Evolutionary conservation across 2,888 invertebrate genomes (phyloP).

Genomic region (Leptopilina drosophilae): DNA sequence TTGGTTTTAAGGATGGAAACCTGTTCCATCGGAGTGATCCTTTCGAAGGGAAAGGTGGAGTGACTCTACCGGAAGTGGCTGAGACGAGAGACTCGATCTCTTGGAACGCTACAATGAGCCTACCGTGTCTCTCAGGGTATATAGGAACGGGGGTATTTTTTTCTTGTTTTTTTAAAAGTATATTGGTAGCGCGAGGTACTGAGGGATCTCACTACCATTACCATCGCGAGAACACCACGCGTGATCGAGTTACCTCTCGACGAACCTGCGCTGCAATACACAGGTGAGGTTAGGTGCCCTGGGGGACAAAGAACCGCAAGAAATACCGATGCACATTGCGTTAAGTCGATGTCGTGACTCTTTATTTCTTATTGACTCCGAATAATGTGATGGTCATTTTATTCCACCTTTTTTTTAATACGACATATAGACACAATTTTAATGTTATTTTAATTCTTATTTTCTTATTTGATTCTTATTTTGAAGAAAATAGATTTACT

Average conservation of each 20-base stretch:
- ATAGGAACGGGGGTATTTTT: not conserved
- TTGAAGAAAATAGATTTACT: no score
- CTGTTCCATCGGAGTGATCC: conserved; percentile 9
- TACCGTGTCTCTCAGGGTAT: conserved; percentile 12
- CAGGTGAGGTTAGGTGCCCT: conserved; percentile 67
- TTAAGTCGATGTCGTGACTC: conserved; percentile 32
- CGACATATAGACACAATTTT: no score
- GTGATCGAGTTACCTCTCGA: conserved; percentile 73
- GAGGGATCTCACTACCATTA: conserved; percentile 11
- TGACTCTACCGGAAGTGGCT: conserved; percentile 67
- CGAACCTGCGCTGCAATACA: conserved; percentile 60
- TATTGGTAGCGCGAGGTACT: not conserved
- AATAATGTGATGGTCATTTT: conserved; percentile 2
- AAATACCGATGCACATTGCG: conserved; percentile 65
- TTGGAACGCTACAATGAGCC: conserved; percentile 60
- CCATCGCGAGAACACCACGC: conserved; percentile 66
- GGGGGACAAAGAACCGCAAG: conserved; percentile 74
- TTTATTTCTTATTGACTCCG: conserved; percentile 9
- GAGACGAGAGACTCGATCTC: conserved; percentile 68
- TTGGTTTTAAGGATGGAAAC: not conserved
- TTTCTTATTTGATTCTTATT: no score
- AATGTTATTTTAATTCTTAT: no score
- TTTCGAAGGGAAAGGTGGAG: conserved; percentile 28
- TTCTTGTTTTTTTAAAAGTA: not conserved
- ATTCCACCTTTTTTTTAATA: no score